Evolutionary conservation across 2,888 invertebrate species (phyloP), one percentile per base, ranked within the genome.

Genomic region (Troides helena): DNA sequence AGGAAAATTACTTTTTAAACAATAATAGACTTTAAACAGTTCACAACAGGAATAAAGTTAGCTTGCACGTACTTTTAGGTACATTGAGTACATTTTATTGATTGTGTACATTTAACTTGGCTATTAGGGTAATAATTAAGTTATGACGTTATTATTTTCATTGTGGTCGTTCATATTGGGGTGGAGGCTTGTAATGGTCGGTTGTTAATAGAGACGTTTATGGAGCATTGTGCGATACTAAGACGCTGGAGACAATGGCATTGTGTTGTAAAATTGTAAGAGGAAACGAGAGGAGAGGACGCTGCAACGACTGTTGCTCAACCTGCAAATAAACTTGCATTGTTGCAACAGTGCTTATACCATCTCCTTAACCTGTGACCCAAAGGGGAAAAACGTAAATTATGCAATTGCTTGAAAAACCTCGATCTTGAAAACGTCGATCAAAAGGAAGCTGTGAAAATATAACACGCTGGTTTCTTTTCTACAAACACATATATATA

Each of bases 111-210:
- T 73, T 74, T 68, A 73, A 75, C 73, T 71, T 64, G 62, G 68
- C 72, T 68, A 75, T 71, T 72, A 73, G 60, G 74, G 65, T 73
- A 72, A 74, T 78, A 76, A 79, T 78, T 79, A 77, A 76, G 78
- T 80, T 80, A 81, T 71, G 75, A 74, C 73, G 69, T 69, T 74
- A 73, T 74, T 74, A 74, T 76, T 78, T 76, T 77, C 74, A 75
- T 75, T 74, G 71, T 63, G 56, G 62, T 64, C 72, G 14, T 65
- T 73, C 72, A 70, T 73, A 72, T 70, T 72, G 63, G 69, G 73
- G 71, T 77, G 73, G 72, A 72, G 65, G 59, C 53, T 67, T 70
- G 70, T 70, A 67, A 74, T 72, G 71, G 72, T 70, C 71, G 30
- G 30, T 63, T 67, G 67, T 71, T 70, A 72, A 73, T 72, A 72